These are phyloP conservation scores for Hemichromis elongatus DNA, from an alignment of 2,113 vertebrate species.

Conservation along the genomic window DNA sequence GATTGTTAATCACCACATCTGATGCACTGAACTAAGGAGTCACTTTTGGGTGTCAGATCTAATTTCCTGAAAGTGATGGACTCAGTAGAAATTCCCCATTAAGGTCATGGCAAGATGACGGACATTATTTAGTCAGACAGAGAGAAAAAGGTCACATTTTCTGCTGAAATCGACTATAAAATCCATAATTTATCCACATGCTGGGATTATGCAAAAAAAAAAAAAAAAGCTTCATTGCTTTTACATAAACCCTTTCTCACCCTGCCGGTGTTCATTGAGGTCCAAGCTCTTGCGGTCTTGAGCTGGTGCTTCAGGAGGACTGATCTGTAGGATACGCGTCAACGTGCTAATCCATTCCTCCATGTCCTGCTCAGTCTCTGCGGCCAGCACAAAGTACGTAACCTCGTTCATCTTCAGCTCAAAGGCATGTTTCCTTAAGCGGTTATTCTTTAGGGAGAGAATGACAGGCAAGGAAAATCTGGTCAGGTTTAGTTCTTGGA, in stretches of 20 bases:
- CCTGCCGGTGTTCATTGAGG: constrained; percentile 84
- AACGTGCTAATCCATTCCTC: constrained; percentile 96
- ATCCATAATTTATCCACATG: constrained; percentile 14
- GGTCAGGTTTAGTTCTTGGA: not conserved
- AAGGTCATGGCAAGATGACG: not conserved
- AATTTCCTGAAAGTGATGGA: constrained; percentile 21
- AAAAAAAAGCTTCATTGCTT: not conserved
- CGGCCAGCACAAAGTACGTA: constrained; percentile 97
- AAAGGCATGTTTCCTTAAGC: constrained; percentile 92
- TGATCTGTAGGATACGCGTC: constrained; percentile 94
- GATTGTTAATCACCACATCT: not conserved
- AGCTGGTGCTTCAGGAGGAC: constrained; percentile 81
- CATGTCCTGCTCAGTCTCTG: constrained; percentile 97
- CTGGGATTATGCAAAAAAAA: not conserved
- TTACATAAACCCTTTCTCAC: constrained; percentile 66
- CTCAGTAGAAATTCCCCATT: not conserved
- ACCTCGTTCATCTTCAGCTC: constrained; percentile 99
- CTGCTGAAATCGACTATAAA: constrained; percentile 1
- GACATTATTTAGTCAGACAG: not conserved
- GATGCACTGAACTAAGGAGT: constrained; percentile 19
- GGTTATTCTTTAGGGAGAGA: constrained; percentile 75
- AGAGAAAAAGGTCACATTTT: not conserved
- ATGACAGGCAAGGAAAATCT: not conserved
- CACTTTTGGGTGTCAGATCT: not conserved
- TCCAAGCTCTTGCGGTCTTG: constrained; percentile 90